Evolutionary conservation across 2,113 vertebrate species (phyloP), one percentile per base, ranked within the genome.

Genomic region (Terrapene triunguis): DNA sequence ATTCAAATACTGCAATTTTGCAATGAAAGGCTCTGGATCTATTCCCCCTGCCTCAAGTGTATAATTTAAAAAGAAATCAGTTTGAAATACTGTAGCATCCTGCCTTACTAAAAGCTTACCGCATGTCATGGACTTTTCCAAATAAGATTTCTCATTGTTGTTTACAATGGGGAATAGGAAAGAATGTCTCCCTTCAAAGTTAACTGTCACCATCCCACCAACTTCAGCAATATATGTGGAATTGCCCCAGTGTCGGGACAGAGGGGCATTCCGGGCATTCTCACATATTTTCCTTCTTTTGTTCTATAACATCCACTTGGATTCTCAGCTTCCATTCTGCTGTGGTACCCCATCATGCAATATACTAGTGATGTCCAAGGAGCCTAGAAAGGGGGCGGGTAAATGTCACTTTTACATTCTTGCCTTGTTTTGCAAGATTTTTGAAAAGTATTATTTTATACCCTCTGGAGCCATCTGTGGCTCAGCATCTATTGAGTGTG

Each of bases 1-100:
- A 97, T 90, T 78, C 80, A 90, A 96, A 85, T 95, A 94, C 85
- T 95, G 35, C 19, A n/a, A 69, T n/a, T 21, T 69, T 69, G 65
- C 19, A 69, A n/a, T 8, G 32, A 69, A 69, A 69, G 65, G 19
- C 65, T 69, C 19, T 69, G 65, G 8, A 69, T 21, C 35, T n/a
- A 69, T 21, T 69, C 35, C 35, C 35, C 9, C 35, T 69, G 65
- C 8, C 65, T 69, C 65, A 69, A 17, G 65, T n/a, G 27, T 69
- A n/a, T n/a, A 69, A n/a, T 14, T 69, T 69, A 69, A 21, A 65
- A 69, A n/a, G 17, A n/a, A 69, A 69, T n/a, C 65, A n/a, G 35
- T n/a, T 16, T 38, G 35, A 69, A 35, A 69, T 19, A 21, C 16
- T 35, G 35, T 19, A 69, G 65, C 17, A 35, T 69, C 65, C 35